These are phyloP conservation scores for Branchipolynoe longqiensis DNA, from an alignment of 2,888 invertebrate species.

Conservation along the genomic window DNA sequence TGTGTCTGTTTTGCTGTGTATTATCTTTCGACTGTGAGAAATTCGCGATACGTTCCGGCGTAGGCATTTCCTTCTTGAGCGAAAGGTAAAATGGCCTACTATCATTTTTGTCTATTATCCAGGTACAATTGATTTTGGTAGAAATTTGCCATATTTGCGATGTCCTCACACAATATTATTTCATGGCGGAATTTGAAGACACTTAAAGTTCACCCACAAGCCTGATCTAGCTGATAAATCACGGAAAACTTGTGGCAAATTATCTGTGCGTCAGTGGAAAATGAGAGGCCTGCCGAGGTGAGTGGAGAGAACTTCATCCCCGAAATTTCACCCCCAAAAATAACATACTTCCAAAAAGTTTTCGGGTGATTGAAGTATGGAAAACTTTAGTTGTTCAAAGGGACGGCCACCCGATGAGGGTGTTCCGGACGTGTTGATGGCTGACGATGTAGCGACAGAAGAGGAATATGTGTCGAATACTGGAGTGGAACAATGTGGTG, in stretches of 20 bases:
- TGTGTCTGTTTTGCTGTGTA: background rate
- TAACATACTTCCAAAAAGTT: slow-evolving; percentile 50
- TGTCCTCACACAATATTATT: slow-evolving; percentile 8
- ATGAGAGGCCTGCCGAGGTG: slow-evolving; percentile 47
- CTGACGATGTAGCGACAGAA: slow-evolving; percentile 32
- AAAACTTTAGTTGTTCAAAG: slow-evolving; percentile 27
- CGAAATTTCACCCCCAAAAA: slow-evolving; percentile 44
- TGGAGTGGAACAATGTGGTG: slow-evolving; percentile 54
- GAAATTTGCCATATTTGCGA: slow-evolving; percentile 54
- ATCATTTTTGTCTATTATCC: slow-evolving; percentile 57
- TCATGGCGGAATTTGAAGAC: background rate
- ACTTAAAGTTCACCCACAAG: background rate
- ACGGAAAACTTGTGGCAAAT: background rate
- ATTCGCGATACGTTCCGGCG: background rate
- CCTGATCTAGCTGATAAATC: background rate
- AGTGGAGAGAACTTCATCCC: slow-evolving; percentile 43
- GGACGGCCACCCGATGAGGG: slow-evolving; percentile 44
- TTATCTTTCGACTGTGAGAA: background rate
- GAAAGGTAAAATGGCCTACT: slow-evolving; percentile 51
- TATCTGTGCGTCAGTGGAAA: slow-evolving; percentile 37
- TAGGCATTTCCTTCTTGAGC: background rate
- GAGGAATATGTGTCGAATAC: slow-evolving; percentile 55
- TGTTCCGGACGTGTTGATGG: background rate
- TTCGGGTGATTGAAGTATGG: slow-evolving; percentile 23
- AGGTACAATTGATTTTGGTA: slow-evolving; percentile 51